phyloP scores from a whole-genome alignment of 2,113 vertebrate species.

The Pedionomus torquatus region DNA sequence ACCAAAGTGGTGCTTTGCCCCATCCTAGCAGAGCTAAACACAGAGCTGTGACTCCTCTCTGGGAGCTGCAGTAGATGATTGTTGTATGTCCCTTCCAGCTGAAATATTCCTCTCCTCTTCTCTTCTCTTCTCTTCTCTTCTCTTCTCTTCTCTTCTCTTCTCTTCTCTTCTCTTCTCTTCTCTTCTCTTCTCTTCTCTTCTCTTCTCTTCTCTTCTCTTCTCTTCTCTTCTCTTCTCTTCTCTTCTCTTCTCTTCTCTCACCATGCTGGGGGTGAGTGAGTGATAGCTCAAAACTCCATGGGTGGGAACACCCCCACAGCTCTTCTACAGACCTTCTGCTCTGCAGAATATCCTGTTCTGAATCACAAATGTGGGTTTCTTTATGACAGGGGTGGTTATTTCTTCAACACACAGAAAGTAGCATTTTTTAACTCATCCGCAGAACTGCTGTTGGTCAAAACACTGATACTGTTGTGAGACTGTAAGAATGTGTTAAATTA shows the following conservation, averaged over 20 bases:
- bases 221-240: background rate
- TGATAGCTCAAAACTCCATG: fast-evolving
- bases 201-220: background rate
- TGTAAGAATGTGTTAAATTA: background rate
- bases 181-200: background rate
- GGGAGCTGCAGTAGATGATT: background rate
- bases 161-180: background rate
- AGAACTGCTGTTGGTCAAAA: background rate
- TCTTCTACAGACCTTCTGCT: background rate
- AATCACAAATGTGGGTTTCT: background rate
- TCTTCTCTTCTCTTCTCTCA: background rate
- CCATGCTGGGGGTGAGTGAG: background rate
- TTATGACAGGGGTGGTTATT: background rate
- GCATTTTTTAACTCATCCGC: background rate
- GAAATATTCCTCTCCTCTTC: background rate
- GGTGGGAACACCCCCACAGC: background rate
- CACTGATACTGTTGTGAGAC: background rate
- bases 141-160: too few species aligned
- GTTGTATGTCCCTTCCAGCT: background rate
- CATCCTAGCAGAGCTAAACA: background rate
- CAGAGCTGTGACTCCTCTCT: background rate
- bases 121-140: too few species aligned
- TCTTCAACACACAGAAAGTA: background rate
- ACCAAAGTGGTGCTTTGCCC: background rate
- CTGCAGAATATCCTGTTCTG: background rate